These are phyloP conservation scores for Apamea epomidion DNA, from an alignment of 2,888 invertebrate genomes.

Conservation along the genomic window DNA sequence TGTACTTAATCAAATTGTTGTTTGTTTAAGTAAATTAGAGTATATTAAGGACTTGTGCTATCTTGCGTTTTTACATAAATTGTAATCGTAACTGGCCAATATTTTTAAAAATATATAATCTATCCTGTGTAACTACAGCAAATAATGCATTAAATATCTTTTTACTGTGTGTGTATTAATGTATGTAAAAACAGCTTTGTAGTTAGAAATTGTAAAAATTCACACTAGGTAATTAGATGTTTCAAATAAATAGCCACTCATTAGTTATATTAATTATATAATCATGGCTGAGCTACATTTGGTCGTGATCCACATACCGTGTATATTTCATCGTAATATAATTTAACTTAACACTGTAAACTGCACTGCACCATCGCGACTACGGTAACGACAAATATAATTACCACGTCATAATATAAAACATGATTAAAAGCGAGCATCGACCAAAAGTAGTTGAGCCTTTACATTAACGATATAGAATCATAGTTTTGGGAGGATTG, in stretches of 20 bases:
- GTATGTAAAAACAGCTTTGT: constrained; percentile 82
- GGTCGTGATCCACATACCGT: constrained; percentile 51
- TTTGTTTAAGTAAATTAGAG: constrained; percentile 76
- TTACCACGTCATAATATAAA: constrained; percentile 31
- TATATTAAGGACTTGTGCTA: constrained; percentile 74
- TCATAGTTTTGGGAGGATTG: constrained; percentile 67
- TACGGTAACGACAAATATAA: constrained; percentile 29
- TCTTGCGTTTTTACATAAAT: constrained; percentile 72
- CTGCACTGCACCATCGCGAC: constrained; percentile 48
- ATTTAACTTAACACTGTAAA: constrained; percentile 51
- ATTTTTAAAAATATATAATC: constrained; percentile 73
- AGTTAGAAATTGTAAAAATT: constrained; percentile 83
- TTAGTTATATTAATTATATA: constrained; percentile 65
- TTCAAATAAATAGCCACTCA: constrained; percentile 72
- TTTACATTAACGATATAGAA: constrained; percentile 52
- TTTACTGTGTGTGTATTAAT: constrained; percentile 79
- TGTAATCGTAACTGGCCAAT: constrained; percentile 76
- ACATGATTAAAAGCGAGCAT: constrained; percentile 34
- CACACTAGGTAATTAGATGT: constrained; percentile 78
- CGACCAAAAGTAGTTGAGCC: constrained; percentile 59
- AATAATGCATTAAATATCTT: constrained; percentile 71
- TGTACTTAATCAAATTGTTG: constrained; percentile 79
- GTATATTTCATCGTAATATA: constrained; percentile 43
- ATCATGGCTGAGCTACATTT: constrained; percentile 57
- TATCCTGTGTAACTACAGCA: constrained; percentile 69